A percentile compares a stretch with the other conserved stretches of the same genome.
These are phyloP conservation scores for Mormyrus proboscirostris DNA, from an alignment of 2,797 vertebrate species.

Conservation along the genomic window DNA sequence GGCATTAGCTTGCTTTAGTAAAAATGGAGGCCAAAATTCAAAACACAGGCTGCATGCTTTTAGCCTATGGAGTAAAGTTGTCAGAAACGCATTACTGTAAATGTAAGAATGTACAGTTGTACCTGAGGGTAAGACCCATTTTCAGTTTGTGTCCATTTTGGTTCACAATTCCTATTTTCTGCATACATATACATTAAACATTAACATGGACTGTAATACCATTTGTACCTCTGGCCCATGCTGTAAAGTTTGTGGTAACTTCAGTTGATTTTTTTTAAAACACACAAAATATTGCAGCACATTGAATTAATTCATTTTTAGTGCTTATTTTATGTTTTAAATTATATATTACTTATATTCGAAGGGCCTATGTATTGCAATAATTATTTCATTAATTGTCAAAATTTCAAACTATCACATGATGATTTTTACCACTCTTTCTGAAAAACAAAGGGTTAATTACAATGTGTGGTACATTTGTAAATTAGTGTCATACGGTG, in stretches of 20 bases:
- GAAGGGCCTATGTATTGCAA: too few relatives aligned
- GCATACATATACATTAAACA: background rate
- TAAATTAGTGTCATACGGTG: too few relatives aligned
- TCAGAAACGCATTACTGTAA: background rate
- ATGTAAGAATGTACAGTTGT: background rate
- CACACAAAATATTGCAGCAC: background rate
- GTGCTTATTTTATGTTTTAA: background rate
- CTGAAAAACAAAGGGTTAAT: too few relatives aligned
- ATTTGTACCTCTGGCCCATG: background rate
- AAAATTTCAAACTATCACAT: too few relatives aligned
- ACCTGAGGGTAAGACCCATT: background rate
- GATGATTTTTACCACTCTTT: too few relatives aligned
- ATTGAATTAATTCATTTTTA: background rate
- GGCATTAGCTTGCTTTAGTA: background rate
- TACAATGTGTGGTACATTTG: too few relatives aligned
- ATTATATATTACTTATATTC: background rate
- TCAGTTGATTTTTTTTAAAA: background rate
- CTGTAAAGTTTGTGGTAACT: background rate
- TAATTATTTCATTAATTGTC: too few relatives aligned
- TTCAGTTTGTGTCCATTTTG: background rate
- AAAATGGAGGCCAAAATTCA: background rate
- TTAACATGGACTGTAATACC: background rate
- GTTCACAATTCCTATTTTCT: background rate
- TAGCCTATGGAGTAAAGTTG: background rate
- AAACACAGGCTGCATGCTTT: background rate